A percentile compares a stretch with the other conserved stretches of the same genome.
Evolutionary conservation across 2,797 vertebrate species (phyloP).

Genomic region (Sardinella longiceps): DNA sequence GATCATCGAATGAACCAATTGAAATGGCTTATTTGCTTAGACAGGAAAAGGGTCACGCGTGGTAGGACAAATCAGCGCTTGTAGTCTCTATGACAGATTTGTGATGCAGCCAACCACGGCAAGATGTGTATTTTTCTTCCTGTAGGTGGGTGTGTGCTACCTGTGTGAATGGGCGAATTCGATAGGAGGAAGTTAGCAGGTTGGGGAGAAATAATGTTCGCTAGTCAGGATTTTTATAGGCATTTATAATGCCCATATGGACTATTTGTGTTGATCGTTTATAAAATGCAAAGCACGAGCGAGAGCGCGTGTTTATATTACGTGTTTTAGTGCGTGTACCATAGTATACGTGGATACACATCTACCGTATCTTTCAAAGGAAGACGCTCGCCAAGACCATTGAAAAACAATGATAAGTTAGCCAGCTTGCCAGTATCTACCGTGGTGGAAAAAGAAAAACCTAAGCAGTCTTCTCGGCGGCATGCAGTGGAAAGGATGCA

Average conservation of each 20-base stretch:
- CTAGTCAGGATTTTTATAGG: conserved; percentile 39
- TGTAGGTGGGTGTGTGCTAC: conserved; percentile 62
- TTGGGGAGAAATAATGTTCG: conserved; percentile 42
- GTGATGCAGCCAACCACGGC: conserved; percentile 42
- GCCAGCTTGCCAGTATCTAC: conserved; percentile 47
- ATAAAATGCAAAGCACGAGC: not conserved
- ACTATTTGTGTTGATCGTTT: not conserved
- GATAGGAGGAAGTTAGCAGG: conserved; percentile 58
- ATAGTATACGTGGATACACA: conserved; percentile 29
- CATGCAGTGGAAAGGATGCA: conserved; percentile 9
- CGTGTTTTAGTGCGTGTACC: not conserved
- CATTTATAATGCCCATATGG: conserved; percentile 20
- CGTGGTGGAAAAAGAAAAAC: conserved; percentile 26
- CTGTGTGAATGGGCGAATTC: conserved; percentile 61
- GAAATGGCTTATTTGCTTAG: not conserved
- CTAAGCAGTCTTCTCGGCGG: conserved; percentile 2
- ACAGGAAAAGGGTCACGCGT: not conserved
- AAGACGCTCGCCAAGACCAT: conserved; percentile 30
- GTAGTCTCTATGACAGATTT: conserved; percentile 27
- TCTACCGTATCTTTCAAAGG: conserved; percentile 21
- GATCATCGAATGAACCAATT: conserved; percentile 11
- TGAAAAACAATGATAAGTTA: conserved; percentile 59
- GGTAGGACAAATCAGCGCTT: conserved; percentile 30
- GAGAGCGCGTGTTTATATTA: not conserved
- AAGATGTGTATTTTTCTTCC: conserved; percentile 50